Percentiles rank a stretch among this genome's conserved stretches.
phyloP scores from a whole-genome alignment of 2,113 vertebrate species.

The Oxygymnocypris stewartii region DNA sequence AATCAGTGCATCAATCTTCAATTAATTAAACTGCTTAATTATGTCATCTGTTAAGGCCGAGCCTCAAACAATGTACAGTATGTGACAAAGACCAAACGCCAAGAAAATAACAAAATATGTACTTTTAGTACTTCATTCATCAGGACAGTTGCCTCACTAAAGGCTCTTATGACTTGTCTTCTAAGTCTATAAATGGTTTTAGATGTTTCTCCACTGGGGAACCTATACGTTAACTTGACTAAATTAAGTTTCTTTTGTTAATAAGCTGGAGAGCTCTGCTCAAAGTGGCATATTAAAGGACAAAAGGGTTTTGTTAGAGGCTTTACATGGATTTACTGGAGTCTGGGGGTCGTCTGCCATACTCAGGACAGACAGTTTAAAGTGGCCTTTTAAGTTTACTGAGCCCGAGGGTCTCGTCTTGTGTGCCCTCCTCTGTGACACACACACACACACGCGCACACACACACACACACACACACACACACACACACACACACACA shows the following conservation, averaged over 20 bases:
- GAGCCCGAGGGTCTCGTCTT: conserved; percentile 13
- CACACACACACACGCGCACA: too few species aligned
- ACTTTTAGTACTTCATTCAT: not conserved
- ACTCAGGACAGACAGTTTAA: not conserved
- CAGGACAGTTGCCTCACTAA: not conserved
- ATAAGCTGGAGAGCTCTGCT: conserved; percentile 7
- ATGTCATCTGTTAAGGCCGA: not conserved
- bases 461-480: too few species aligned
- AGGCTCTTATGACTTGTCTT: not conserved
- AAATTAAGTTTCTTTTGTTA: not conserved
- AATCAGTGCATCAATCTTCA: not conserved
- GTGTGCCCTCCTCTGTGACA: not conserved
- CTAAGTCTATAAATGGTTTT: not conserved
- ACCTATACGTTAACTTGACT: not conserved
- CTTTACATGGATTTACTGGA: not conserved
- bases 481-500: too few species aligned
- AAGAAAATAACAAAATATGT: not conserved
- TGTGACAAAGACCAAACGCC: not conserved
- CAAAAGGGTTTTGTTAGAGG: conserved; percentile 9
- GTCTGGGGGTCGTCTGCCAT: not conserved
- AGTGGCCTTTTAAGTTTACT: conserved; percentile 6
- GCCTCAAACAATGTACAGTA: not conserved
- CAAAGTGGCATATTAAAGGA: not conserved
- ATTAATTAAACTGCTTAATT: not conserved
- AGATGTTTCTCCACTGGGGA: not conserved